Evolutionary conservation across 2,888 invertebrate genomes (phyloP).

Genomic region (Eupelmus urozonus): DNA sequence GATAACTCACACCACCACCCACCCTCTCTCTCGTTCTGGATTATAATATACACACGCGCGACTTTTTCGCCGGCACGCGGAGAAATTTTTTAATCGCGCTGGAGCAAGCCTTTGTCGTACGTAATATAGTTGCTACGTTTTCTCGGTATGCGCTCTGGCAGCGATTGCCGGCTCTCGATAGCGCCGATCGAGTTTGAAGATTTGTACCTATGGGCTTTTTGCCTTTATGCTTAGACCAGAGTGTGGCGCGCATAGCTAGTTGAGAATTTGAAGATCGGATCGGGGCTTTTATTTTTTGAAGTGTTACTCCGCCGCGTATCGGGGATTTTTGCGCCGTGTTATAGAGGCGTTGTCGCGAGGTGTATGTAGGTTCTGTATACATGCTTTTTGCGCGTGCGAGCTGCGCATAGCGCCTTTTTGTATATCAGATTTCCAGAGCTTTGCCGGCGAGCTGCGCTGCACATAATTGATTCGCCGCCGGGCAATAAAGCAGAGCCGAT

Average conservation of each 20-base stretch:
- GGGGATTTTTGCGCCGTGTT: background rate
- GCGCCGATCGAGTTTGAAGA: background rate
- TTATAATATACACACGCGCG: constrained; percentile 68
- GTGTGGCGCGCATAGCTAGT: too few species aligned
- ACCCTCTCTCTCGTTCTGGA: constrained; percentile 60
- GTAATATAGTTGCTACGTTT: too few species aligned
- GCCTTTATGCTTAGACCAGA: too few species aligned
- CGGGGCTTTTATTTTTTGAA: too few species aligned
- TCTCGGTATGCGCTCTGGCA: too few species aligned
- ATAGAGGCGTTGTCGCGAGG: background rate
- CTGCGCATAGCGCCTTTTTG: background rate
- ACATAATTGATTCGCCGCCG: constrained; percentile 1
- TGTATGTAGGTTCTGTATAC: too few species aligned
- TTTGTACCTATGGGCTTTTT: background rate
- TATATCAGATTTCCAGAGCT: background rate
- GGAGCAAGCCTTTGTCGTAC: too few species aligned
- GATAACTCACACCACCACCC: constrained; percentile 71
- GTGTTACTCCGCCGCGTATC: background rate
- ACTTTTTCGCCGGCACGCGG: too few species aligned
- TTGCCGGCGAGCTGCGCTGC: background rate
- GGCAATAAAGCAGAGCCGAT: background rate
- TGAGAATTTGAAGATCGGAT: too few species aligned
- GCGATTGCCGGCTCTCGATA: too few species aligned
- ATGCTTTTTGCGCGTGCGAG: background rate
- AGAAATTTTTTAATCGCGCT: too few species aligned